Evolutionary conservation across 2,888 invertebrate species (phyloP).

Genomic region (Mylabris sibirica): DNA sequence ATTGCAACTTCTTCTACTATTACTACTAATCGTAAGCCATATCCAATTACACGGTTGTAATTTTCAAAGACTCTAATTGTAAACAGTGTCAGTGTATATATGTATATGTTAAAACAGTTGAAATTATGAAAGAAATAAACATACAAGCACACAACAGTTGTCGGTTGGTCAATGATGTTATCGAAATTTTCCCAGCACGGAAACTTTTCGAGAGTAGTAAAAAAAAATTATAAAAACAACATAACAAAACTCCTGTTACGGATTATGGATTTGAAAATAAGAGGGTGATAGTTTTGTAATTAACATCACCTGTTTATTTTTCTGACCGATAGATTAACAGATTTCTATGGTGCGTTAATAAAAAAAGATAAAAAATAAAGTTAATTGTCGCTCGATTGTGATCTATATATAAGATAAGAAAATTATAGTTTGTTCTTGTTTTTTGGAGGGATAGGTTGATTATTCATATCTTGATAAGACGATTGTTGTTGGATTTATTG

Average conservation of each 20-base stretch:
- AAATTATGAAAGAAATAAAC: neutral
- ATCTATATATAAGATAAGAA: conserved; percentile 23
- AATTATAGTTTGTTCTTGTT: conserved; percentile 20
- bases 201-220: neutral
- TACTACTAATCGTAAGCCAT: no score
- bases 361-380: neutral
- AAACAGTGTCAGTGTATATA: neutral
- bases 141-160: neutral
- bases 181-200: conserved; percentile 8
- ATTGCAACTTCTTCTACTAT: no score
- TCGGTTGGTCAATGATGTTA: neutral
- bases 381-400: neutral
- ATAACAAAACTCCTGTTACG: neutral
- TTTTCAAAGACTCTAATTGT: neutral
- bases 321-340: neutral
- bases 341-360: neutral
- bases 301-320: no score
- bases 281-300: neutral
- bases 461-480: conserved; percentile 41
- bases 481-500: conserved; percentile 33
- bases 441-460: conserved; percentile 28
- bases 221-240: neutral
- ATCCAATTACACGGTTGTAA: neutral
- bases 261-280: neutral
- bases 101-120: neutral